A percentile compares a stretch with the other conserved stretches of the same genome.
Evolutionary conservation across 2,797 vertebrate genomes (phyloP).

Genomic region (Syngnathus rostellatus): DNA sequence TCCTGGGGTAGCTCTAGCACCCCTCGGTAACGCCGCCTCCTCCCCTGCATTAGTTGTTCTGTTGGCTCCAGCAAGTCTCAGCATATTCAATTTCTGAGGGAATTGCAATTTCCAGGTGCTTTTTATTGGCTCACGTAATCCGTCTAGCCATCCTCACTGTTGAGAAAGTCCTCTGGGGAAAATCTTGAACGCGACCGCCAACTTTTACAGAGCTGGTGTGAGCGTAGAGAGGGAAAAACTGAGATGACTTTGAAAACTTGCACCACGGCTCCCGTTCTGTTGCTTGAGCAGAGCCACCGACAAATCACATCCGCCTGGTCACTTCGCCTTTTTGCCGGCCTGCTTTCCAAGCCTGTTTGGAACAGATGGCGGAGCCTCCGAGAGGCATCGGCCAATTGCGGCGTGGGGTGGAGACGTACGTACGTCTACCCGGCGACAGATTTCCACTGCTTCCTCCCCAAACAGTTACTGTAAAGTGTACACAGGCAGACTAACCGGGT

Average conservation of each 20-base stretch:
- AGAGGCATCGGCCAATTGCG: constrained; percentile 48
- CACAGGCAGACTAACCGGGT: constrained; percentile 47
- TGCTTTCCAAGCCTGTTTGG: constrained; percentile 25
- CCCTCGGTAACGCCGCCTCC: background rate
- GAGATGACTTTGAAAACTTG: constrained; percentile 2
- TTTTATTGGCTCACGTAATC: constrained; percentile 11
- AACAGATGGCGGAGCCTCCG: constrained; percentile 37
- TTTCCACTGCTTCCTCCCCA: constrained; percentile 33
- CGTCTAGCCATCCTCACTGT: background rate
- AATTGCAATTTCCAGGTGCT: constrained; percentile 4
- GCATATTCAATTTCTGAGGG: background rate
- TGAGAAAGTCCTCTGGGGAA: background rate
- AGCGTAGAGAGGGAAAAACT: background rate
- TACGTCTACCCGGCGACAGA: constrained; percentile 68
- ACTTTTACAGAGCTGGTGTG: background rate
- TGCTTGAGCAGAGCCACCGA: background rate
- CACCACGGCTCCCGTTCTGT: background rate
- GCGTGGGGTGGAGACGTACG: constrained; percentile 60
- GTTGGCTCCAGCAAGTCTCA: constrained; percentile 1
- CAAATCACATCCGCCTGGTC: constrained; percentile 42
- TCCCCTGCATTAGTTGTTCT: background rate
- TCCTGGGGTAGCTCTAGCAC: background rate
- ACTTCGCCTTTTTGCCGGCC: constrained; percentile 33
- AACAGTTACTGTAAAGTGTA: constrained; percentile 24
- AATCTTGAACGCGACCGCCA: constrained; percentile 4